Percentiles rank a stretch among this genome's conserved stretches.
Evolutionary conservation across 2,888 invertebrate genomes (phyloP).

Genomic region (Himalopsyche tibetana): DNA sequence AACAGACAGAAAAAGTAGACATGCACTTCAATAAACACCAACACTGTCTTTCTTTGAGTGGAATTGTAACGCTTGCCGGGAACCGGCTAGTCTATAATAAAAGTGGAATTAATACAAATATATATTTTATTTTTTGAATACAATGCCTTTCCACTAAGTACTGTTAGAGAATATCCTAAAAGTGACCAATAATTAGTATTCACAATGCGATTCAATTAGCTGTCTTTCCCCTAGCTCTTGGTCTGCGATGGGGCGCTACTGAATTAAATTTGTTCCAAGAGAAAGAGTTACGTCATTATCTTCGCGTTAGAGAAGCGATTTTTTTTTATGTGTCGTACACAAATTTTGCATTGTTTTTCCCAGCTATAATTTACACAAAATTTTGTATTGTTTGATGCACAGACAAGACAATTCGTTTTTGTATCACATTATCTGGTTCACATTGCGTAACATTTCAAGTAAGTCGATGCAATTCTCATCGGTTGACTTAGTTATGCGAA

Average conservation of each 20-base stretch:
- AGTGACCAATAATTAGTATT: too few relatives aligned
- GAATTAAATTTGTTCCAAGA: not conserved
- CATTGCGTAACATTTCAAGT: not conserved
- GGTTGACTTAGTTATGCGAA: not conserved
- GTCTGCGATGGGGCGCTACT: not conserved
- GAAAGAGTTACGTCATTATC: not conserved
- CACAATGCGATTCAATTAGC: too few relatives aligned
- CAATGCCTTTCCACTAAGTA: too few relatives aligned
- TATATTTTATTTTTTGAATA: too few relatives aligned
- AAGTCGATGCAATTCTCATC: not conserved
- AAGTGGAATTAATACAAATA: too few relatives aligned
- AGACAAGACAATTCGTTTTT: not conserved
- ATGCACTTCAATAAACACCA: too few relatives aligned
- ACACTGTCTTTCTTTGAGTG: too few relatives aligned
- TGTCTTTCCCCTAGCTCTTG: too few relatives aligned
- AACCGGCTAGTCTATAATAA: too few relatives aligned
- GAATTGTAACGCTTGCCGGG: too few relatives aligned
- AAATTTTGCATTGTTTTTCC: not conserved
- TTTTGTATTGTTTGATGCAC: not conserved
- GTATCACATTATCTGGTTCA: slow-evolving; percentile 16
- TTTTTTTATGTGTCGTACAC: not conserved
- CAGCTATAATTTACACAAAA: not conserved
- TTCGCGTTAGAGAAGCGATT: not conserved
- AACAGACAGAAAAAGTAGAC: too few relatives aligned
- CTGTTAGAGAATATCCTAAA: too few relatives aligned